phyloP scores from a whole-genome alignment of 2,888 invertebrate genomes.

The Sthenelais limicola region DNA sequence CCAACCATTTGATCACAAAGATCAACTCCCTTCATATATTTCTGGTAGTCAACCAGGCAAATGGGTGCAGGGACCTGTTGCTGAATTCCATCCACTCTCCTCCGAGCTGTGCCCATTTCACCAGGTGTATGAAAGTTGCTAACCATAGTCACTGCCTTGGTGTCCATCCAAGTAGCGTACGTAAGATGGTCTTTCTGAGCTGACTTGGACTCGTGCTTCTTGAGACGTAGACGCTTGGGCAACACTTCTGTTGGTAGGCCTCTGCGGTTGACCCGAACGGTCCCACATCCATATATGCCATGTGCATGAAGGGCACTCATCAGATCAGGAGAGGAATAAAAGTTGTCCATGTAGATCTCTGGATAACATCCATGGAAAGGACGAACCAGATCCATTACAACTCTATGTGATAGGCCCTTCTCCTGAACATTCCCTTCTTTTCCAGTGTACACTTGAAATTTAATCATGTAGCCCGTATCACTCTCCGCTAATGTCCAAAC shows the following conservation, averaged over 20 bases:
- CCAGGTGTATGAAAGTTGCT: background rate
- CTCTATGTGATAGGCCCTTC: background rate
- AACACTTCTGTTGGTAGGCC: background rate
- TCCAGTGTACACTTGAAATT: constrained; percentile 34
- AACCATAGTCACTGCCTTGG: background rate
- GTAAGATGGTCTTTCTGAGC: background rate
- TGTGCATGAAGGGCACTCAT: background rate
- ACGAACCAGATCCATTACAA: background rate
- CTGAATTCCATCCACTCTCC: too few relatives aligned
- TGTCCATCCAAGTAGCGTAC: background rate
- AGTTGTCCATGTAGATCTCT: constrained; percentile 2
- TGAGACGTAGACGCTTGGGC: background rate
- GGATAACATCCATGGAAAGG: background rate
- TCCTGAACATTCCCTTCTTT: background rate
- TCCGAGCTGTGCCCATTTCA: too few relatives aligned
- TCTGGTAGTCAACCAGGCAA: too few relatives aligned
- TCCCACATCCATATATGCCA: background rate
- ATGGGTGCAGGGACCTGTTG: too few relatives aligned
- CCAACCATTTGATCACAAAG: too few relatives aligned
- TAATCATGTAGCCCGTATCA: background rate
- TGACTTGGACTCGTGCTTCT: background rate
- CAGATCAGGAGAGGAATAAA: background rate
- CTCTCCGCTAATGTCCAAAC: background rate
- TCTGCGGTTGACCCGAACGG: background rate
- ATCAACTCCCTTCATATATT: too few relatives aligned